These are phyloP conservation scores for Leptura quadrifasciata DNA, from an alignment of 2,888 invertebrate species.

Conservation along the genomic window DNA sequence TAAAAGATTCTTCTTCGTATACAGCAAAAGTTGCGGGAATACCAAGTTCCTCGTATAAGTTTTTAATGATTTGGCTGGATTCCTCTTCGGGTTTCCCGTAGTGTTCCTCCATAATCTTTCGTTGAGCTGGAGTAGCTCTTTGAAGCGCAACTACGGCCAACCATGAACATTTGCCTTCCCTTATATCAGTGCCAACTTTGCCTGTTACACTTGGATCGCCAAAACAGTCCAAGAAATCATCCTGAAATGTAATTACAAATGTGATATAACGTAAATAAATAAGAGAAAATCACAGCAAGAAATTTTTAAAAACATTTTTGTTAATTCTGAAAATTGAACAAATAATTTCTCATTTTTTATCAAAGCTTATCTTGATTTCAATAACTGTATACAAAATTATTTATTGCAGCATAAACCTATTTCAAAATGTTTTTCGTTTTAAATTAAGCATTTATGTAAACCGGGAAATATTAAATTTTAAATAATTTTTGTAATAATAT, in stretches of 20 bases:
- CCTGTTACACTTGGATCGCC: slow-evolving; percentile 91
- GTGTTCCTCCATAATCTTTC: slow-evolving; percentile 83
- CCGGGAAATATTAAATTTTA: no score
- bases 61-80: slow-evolving; percentile 82
- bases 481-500: no score
- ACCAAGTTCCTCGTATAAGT: slow-evolving; percentile 86
- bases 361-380: no score
- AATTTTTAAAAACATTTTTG: no score
- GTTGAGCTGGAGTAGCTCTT: slow-evolving; percentile 83
- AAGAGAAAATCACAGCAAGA: no score
- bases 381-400: no score
- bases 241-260: slow-evolving; percentile 74
- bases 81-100: slow-evolving; percentile 83
- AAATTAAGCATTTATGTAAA: no score
- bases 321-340: no score
- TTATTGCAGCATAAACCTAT: no score
- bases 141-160: slow-evolving; percentile 92
- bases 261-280: no score
- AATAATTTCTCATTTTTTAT: no score
- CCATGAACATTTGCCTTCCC: slow-evolving; percentile 98
- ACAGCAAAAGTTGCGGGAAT: slow-evolving; percentile 85
- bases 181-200: slow-evolving; percentile 93
- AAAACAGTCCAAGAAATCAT: slow-evolving; percentile 94
- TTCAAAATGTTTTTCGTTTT: no score
- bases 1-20: slow-evolving; percentile 90